phyloP scores from a whole-genome alignment of 2,888 invertebrate species.

The Folsomia manolachei region DNA sequence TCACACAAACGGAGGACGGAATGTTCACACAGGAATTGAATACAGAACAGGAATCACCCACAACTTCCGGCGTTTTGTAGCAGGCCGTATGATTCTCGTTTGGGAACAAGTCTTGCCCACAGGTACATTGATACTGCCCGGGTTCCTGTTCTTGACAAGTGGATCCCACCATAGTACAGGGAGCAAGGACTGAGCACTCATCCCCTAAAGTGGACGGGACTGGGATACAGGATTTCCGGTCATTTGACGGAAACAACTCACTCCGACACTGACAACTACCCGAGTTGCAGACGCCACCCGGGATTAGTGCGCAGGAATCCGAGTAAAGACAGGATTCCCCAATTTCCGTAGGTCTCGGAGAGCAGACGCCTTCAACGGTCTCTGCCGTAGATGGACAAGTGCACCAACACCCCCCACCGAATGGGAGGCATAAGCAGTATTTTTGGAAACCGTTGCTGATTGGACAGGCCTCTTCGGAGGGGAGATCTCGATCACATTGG shows the following conservation, averaged over 20 bases:
- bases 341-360: not conserved
- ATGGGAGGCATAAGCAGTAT: not conserved
- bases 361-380: not conserved
- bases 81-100: not conserved
- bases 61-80: not conserved
- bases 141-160: not conserved
- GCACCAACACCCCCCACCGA: not conserved
- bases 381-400: not conserved
- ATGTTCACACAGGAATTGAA: not conserved
- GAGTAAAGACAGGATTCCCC: not conserved
- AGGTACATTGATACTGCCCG: not conserved
- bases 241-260: not conserved
- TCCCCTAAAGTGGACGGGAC: not conserved
- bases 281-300: not conserved
- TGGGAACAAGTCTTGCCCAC: not conserved
- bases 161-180: not conserved
- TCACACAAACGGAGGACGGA: not conserved
- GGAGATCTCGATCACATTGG: no score
- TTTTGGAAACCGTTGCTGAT: not conserved
- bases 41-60: not conserved
- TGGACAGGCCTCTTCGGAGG: no score
- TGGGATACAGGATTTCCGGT: not conserved
- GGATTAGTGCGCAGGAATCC: not conserved
- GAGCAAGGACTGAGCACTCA: not conserved
- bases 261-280: not conserved